Conservation (phyloP, 1,140 invertebrate genomes). For the Tetragnatha versicolor region DNA sequence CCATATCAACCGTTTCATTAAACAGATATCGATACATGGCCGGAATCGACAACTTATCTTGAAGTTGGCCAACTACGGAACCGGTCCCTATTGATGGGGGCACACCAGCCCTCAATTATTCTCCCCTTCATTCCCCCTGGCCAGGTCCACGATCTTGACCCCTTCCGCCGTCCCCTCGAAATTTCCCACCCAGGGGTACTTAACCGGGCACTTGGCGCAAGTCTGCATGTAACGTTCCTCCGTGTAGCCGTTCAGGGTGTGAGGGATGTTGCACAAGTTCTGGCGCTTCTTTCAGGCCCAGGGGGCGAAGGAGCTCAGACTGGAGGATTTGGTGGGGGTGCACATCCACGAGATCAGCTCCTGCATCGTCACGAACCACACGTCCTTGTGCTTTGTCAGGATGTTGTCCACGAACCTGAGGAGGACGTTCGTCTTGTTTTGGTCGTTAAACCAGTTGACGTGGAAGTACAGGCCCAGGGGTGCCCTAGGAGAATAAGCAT, state of each 20-base stretch:
- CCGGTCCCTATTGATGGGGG: no score
- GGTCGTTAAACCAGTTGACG: constrained; percentile 93
- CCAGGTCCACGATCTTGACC: constrained; percentile 31
- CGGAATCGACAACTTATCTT: no score
- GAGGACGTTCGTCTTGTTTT: constrained; percentile 81
- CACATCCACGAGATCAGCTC: constrained; percentile 90
- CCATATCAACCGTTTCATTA: no score
- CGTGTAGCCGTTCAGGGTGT: constrained; percentile 70
- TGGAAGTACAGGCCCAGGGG: constrained; percentile 95
- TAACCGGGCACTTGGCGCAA: constrained; percentile 89
- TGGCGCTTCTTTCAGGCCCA: constrained; percentile 89
- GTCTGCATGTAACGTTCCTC: constrained; percentile 83
- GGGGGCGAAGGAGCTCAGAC: constrained; percentile 85
- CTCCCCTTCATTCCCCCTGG: background rate
- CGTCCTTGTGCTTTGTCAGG: constrained; percentile 78
- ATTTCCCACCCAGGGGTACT: constrained; percentile 94
- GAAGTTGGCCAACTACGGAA: no score
- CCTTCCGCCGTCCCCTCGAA: constrained; percentile 41
- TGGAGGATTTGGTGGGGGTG: constrained; percentile 85
- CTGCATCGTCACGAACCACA: constrained; percentile 89
- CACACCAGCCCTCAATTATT: no score
- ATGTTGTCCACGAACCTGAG: constrained; percentile 88
- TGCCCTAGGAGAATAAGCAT: constrained; percentile 85
- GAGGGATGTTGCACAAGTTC: constrained; percentile 79
- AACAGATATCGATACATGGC: no score